Base-by-base conservation (phyloP, 2,888 invertebrate genomes). In the Tyria jacobaeae region DNA sequence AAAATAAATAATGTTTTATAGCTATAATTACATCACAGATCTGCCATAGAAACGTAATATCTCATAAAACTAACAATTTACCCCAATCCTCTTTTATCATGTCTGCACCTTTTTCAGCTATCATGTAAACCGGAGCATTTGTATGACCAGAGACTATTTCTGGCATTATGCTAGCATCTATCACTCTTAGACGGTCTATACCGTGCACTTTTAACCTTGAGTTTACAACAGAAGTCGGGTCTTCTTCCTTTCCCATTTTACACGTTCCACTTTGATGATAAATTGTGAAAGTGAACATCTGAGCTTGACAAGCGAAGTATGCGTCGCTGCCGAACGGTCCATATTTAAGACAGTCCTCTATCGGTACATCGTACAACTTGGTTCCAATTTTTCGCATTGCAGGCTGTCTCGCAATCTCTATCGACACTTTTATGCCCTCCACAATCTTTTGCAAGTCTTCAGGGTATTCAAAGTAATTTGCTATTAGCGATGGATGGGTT, bases 91-190 rank as follows among this genome's bases (percentile, higher is more conserved):
- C 83, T 85, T 96, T 96, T 50, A 96, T 96, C 90, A 96, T 92
- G 80, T 97, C 96, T 0, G 96, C 92, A 7, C 95, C 96, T 83
- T 97, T 97, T 84, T 97, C 97, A 3, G 97, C 97, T 75, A 97
- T 97, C 97, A 97, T 97, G 68, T 95, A 96, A 0, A 95, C 94
- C 0, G 97, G 96, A 0, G 96, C 96, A 76, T 97, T 97, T 0
- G 97, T 97, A 81, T 97, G 97, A 25, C 96, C 96, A 0, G 97
- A 96, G 0, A 96, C 95, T 49, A 97, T 96, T 83, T 95, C 95
- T 0, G 97, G 97, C 95, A 97, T 97, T 48, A 97, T 94, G 70
- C 97, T 97, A 0, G 97, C 97, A 81, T 97, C 97, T 62, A 97
- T 95, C 0, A 97, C 97, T 70, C 97, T 91, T 47, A 97, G 87